Conservation (phyloP, 2,797 vertebrate genomes). For the Tokudaia tokunoshimensis region DNA sequence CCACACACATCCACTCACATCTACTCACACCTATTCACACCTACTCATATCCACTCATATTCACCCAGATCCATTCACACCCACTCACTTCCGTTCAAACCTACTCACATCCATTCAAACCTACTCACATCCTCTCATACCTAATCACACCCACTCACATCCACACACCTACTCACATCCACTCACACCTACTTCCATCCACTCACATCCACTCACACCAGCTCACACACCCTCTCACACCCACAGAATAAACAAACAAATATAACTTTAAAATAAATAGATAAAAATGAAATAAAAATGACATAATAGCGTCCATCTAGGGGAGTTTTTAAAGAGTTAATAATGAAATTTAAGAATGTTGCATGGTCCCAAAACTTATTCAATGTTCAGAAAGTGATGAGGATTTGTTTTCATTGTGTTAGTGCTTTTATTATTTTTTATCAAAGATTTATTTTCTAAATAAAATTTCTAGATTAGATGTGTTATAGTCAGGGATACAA, state of each 20-base stretch:
- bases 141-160: too few relatives aligned
- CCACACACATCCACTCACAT: neutral
- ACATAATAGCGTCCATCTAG: neutral
- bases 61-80: too few relatives aligned
- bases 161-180: too few relatives aligned
- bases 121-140: too few relatives aligned
- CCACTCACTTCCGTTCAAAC: too few relatives aligned
- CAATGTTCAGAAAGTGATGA: neutral
- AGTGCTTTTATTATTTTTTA: neutral
- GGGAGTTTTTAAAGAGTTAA: neutral
- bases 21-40: too few relatives aligned
- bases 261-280: neutral
- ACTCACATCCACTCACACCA: neutral
- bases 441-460: neutral
- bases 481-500: neutral
- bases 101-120: too few relatives aligned
- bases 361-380: neutral
- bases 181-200: too few relatives aligned
- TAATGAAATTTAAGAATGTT: neutral
- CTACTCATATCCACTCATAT: too few relatives aligned
- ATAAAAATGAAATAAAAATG: neutral
- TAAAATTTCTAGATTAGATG: neutral
- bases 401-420: neutral
- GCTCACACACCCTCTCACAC: neutral
- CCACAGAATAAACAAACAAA: neutral